Conservation (phyloP, 2,888 invertebrate genomes). For the Lithosia quadra region DNA sequence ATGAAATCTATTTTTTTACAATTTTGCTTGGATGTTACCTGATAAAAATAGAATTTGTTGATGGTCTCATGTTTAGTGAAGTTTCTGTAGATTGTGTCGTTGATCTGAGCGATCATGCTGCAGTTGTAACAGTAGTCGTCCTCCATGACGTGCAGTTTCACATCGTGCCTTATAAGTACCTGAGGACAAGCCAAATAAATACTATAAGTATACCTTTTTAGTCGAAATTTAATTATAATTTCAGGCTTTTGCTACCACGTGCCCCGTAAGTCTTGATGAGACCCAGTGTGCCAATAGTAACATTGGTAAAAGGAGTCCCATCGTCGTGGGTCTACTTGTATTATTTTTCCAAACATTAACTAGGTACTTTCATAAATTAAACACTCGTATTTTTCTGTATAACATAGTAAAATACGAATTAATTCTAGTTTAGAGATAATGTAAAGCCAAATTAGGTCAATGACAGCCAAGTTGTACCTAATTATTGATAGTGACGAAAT, state of each 20-base stretch:
- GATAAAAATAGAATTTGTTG: slow-evolving; percentile 86
- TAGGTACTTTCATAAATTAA: neutral
- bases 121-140: slow-evolving; percentile 71
- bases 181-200: slow-evolving; percentile 49
- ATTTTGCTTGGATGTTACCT: slow-evolving; percentile 62
- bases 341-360: neutral
- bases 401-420: neutral
- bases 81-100: slow-evolving; percentile 62
- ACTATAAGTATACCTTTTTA: neutral
- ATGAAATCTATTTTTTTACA: too few species aligned
- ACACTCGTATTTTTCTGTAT: neutral
- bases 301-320: too few species aligned
- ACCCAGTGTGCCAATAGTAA: too few species aligned
- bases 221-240: too few species aligned
- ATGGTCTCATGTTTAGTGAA: slow-evolving; percentile 74
- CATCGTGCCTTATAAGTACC: slow-evolving; percentile 65
- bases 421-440: neutral
- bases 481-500: neutral
- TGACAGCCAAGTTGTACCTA: neutral
- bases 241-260: too few species aligned
- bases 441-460: neutral
- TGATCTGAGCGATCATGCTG: slow-evolving; percentile 64
- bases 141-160: slow-evolving; percentile 72
- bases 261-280: too few species aligned
- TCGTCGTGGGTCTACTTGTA: too few species aligned